Conservation (phyloP, 2,113 vertebrate genomes). For the Gobiocypris rarus region DNA sequence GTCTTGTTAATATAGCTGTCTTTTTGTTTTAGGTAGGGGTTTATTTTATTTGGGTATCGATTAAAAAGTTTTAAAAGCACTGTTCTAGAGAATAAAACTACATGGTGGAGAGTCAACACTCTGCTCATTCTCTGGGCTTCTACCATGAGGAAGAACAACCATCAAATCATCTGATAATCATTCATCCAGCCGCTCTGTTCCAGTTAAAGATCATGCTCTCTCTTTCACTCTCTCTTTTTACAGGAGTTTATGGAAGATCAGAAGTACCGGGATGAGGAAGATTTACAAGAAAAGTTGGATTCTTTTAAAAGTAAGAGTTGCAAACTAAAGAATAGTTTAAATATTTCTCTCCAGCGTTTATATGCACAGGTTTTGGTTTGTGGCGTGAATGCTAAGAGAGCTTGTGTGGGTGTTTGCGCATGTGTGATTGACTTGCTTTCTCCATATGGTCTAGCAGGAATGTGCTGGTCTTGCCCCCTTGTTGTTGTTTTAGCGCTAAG, state of each 20-base stretch:
- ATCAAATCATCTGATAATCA: too few relatives aligned
- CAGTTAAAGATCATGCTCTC: neutral
- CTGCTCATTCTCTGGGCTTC: neutral
- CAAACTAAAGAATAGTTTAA: neutral
- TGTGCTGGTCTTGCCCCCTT: conserved; percentile 22
- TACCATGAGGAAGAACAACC: neutral
- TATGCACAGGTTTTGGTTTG: neutral
- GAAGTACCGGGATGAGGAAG: conserved; percentile 93
- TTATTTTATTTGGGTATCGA: neutral
- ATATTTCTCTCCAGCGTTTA: neutral
- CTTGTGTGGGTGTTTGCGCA: conserved; percentile 28
- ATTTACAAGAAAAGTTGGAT: conserved; percentile 87
- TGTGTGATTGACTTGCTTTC: conserved; percentile 20
- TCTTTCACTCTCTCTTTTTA: neutral
- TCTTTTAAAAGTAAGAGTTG: conserved; percentile 90
- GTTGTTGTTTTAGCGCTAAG: conserved; percentile 38
- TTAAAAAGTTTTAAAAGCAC: neutral
- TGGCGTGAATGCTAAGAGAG: neutral
- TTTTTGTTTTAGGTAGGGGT: neutral
- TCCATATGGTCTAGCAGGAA: conserved; percentile 30
- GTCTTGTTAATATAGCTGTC: neutral
- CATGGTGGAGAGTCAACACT: neutral
- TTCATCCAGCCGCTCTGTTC: neutral
- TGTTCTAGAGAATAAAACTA: neutral
- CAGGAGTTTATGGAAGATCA: conserved; percentile 95